A percentile compares a stretch with the other conserved stretches of the same genome.
phyloP scores from a whole-genome alignment of 2,888 invertebrate genomes.

The Acleris sparsana region DNA sequence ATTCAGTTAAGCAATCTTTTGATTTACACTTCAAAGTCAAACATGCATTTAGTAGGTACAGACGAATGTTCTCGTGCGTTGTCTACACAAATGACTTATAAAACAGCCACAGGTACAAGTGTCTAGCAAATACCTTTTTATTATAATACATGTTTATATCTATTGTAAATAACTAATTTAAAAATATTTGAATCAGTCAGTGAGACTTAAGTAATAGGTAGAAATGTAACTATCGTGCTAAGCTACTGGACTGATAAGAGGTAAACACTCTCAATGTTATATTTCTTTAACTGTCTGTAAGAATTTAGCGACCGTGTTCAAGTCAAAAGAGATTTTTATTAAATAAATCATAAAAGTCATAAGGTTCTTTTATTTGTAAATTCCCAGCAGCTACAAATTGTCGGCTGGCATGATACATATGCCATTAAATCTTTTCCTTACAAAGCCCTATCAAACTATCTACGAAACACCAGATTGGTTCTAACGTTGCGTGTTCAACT shows the following conservation, averaged over 20 bases:
- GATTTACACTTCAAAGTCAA: too few relatives aligned
- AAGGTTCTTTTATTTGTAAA: not conserved
- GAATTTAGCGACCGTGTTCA: slow-evolving; percentile 82
- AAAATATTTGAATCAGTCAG: slow-evolving; percentile 65
- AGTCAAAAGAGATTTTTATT: slow-evolving; percentile 83
- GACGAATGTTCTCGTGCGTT: too few relatives aligned
- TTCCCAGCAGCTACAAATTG: not conserved
- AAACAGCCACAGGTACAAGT: slow-evolving; percentile 20
- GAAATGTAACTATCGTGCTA: slow-evolving; percentile 67
- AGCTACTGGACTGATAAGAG: slow-evolving; percentile 73
- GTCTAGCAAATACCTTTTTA: slow-evolving; percentile 23
- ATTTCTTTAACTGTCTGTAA: slow-evolving; percentile 78
- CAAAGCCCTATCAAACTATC: too few relatives aligned
- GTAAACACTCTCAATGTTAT: slow-evolving; percentile 76
- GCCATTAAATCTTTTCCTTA: too few relatives aligned
- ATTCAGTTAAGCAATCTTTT: too few relatives aligned
- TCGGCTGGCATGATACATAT: not conserved
- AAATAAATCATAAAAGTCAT: slow-evolving; percentile 65
- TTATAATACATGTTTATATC: slow-evolving; percentile 49
- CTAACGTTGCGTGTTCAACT: too few relatives aligned
- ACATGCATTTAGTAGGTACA: too few relatives aligned
- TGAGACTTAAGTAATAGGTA: slow-evolving; percentile 54
- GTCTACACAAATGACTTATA: too few relatives aligned
- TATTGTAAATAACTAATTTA: slow-evolving; percentile 54
- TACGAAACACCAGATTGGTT: too few relatives aligned